These are phyloP conservation scores for Stenoptilia bipunctidactyla DNA, from an alignment of 2,888 invertebrate species.

Conservation along the genomic window DNA sequence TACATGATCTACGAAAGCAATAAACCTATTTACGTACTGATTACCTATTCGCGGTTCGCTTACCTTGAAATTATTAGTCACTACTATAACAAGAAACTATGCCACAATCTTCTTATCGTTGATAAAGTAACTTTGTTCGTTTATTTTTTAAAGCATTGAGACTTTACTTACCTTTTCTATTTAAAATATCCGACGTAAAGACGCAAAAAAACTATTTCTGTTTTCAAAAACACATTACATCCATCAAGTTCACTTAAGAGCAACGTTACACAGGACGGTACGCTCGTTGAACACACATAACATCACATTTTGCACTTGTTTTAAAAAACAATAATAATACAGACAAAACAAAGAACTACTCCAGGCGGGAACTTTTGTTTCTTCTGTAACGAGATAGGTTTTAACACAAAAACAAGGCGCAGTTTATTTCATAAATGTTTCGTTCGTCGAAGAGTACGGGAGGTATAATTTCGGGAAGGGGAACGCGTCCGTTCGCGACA, in stretches of 20 bases:
- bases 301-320: constrained; percentile 66
- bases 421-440: constrained; percentile 38
- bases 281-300: constrained; percentile 57
- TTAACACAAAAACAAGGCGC: constrained; percentile 35
- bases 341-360: constrained; percentile 32
- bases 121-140: constrained; percentile 5
- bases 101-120: constrained; percentile 17
- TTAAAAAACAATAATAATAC: constrained; percentile 42
- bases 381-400: constrained; percentile 26
- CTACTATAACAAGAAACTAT: background rate
- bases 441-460: constrained; percentile 50
- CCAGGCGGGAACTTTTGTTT: constrained; percentile 29
- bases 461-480: constrained; percentile 18
- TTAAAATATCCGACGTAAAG: constrained; percentile 23
- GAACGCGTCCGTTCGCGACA: constrained; percentile 29
- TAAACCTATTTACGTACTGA: background rate
- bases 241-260: constrained; percentile 55
- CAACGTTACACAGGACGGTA: constrained; percentile 57
- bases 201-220: constrained; percentile 35
- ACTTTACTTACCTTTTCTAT: background rate
- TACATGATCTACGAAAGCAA: background rate
- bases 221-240: constrained; percentile 56
- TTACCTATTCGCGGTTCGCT: background rate
- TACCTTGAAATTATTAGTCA: constrained; percentile 1
- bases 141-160: too few relatives aligned